Evolutionary conservation across 2,797 vertebrate genomes (phyloP).

Genomic region (Coranthus polyacanthus): DNA sequence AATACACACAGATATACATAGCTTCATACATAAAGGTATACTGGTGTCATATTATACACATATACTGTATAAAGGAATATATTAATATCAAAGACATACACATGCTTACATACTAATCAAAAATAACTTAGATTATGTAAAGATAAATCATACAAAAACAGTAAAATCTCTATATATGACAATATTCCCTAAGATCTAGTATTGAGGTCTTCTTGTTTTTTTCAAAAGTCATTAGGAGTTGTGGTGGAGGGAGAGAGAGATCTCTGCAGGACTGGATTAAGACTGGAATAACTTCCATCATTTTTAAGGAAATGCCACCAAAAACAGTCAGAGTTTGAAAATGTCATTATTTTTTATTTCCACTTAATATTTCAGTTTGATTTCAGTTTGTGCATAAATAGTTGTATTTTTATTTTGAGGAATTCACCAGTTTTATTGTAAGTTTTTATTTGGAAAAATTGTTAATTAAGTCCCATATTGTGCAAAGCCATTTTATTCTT

Average conservation of each 20-base stretch:
- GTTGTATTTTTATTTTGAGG: too few relatives aligned
- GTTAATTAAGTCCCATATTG: too few relatives aligned
- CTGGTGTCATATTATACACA: slow-evolving; percentile 80
- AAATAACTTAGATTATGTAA: slow-evolving; percentile 86
- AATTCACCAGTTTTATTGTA: too few relatives aligned
- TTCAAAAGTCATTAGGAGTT: slow-evolving; percentile 56
- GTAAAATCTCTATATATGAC: slow-evolving; percentile 66
- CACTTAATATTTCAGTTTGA: too few relatives aligned
- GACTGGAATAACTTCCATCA: slow-evolving; percentile 26
- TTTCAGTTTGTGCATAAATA: too few relatives aligned
- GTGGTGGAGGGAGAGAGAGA: slow-evolving; percentile 16
- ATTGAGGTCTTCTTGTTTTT: slow-evolving; percentile 83
- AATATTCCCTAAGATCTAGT: slow-evolving; percentile 69
- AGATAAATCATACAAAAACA: slow-evolving; percentile 79
- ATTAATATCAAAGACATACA: slow-evolving; percentile 86
- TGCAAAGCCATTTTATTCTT: too few relatives aligned
- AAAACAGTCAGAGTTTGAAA: not conserved
- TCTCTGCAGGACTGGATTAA: slow-evolving; percentile 7
- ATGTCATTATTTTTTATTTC: too few relatives aligned
- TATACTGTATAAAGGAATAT: slow-evolving; percentile 82
- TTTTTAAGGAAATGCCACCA: slow-evolving; percentile 6
- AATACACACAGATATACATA: slow-evolving; percentile 83
- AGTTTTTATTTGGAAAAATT: too few relatives aligned
- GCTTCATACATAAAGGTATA: slow-evolving; percentile 79
- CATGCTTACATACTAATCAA: slow-evolving; percentile 83